A percentile compares a stretch with the other conserved stretches of the same genome.
Evolutionary conservation across 2,797 vertebrate genomes (phyloP).

Genomic region (Atherinosoma microstoma): DNA sequence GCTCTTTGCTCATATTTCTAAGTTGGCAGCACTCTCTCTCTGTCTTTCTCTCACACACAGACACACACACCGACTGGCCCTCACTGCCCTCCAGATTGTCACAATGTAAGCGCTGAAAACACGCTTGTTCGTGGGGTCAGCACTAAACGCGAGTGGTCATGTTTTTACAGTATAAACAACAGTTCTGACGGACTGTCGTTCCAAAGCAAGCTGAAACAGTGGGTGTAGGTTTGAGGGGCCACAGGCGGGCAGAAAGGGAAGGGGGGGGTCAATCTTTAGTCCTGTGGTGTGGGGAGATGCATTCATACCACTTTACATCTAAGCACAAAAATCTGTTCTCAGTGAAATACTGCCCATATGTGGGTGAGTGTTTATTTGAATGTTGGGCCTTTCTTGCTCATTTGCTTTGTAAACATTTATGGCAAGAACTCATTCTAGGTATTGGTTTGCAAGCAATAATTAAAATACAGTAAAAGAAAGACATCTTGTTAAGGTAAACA

Average conservation of each 20-base stretch:
- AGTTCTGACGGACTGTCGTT: constrained; percentile 64
- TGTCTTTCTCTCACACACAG: constrained; percentile 16
- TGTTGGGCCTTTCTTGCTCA: constrained; percentile 33
- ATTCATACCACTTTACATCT: constrained; percentile 35
- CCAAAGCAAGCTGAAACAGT: constrained; percentile 34
- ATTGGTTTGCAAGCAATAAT: constrained; percentile 39
- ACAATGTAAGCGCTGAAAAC: constrained; percentile 42
- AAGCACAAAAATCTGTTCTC: constrained; percentile 27
- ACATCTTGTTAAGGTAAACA: constrained; percentile 58
- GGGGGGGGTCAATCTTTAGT: constrained; percentile 21
- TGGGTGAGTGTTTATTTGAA: constrained; percentile 34
- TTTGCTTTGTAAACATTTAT: constrained; percentile 41
- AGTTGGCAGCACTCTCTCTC: constrained; percentile 39
- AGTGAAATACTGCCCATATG: constrained; percentile 10
- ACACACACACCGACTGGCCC: constrained; percentile 9
- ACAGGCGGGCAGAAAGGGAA: constrained; percentile 1
- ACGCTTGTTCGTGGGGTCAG: constrained; percentile 67
- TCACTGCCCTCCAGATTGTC: constrained; percentile 43
- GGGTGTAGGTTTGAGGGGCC: constrained; percentile 21
- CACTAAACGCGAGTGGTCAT: constrained; percentile 72
- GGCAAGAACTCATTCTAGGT: constrained; percentile 37
- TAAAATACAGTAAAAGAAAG: constrained; percentile 41
- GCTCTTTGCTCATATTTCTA: constrained; percentile 68
- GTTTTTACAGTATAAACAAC: constrained; percentile 80
- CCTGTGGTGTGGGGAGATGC: constrained; percentile 42